Conservation (phyloP, 35 echinoderm and acorn worm genomes). For the Strongylocentrotus purpuratus region DNA sequence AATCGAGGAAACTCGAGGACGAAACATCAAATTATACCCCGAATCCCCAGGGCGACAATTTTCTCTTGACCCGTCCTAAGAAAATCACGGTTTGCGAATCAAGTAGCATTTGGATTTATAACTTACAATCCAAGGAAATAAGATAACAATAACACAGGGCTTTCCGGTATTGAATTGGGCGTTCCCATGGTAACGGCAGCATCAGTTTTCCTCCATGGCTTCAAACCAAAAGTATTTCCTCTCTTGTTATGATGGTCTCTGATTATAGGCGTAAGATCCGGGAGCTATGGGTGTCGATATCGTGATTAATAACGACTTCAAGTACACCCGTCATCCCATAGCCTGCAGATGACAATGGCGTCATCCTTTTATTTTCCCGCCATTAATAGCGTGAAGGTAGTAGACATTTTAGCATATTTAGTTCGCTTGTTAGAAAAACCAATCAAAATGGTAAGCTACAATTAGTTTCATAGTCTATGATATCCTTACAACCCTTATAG, state of each 20-base stretch:
- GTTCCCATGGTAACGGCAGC: not conserved
- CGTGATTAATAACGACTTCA: not conserved
- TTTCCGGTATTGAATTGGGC: not conserved
- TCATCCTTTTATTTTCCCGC: no score
- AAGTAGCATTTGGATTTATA: not conserved
- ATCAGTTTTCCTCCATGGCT: not conserved
- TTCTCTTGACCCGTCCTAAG: not conserved
- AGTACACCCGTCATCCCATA: not conserved
- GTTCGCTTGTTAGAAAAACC: no score
- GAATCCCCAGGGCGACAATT: not conserved
- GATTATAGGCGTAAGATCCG: not conserved
- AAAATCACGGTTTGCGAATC: not conserved
- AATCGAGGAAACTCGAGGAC: not conserved
- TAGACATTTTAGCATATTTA: no score
- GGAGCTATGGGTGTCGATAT: not conserved
- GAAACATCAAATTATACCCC: not conserved
- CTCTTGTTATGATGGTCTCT: not conserved
- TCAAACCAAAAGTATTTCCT: not conserved
- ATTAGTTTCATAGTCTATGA: no score
- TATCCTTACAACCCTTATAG: no score
- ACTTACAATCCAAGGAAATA: not conserved
- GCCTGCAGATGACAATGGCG: not conserved
- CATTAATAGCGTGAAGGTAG: no score
- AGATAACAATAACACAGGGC: not conserved
- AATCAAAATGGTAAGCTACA: no score